Percentiles rank a stretch among this genome's conserved stretches.
Conservation (phyloP, 2,113 vertebrate genomes). For the Muntiacus muntjak region DNA sequence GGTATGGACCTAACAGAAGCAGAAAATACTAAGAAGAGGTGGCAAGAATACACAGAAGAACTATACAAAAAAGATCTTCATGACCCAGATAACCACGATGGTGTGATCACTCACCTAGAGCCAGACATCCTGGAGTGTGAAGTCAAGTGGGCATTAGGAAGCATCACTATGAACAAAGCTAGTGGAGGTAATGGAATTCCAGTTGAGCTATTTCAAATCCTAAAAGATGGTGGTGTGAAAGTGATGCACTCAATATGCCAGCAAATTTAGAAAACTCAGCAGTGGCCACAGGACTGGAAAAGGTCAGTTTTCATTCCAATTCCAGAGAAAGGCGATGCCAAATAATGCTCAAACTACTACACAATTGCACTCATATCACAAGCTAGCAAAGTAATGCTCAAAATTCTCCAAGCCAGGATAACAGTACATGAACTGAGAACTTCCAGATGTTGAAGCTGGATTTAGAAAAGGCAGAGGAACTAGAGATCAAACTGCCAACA, state of each 20-base stretch:
- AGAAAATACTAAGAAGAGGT: background rate
- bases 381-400: background rate
- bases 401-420: background rate
- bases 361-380: background rate
- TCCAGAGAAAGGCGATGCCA: background rate
- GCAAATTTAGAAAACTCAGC: background rate
- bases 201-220: background rate
- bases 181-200: background rate
- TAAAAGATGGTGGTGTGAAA: background rate
- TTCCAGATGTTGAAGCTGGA: background rate
- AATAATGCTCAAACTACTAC: background rate
- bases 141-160: background rate
- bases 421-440: background rate
- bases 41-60: background rate
- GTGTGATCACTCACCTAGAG: background rate
- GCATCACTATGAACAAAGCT: background rate
- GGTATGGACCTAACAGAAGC: background rate
- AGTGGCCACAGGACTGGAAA: background rate
- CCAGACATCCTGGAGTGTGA: background rate
- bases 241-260: background rate
- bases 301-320: background rate
- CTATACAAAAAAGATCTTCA: background rate
- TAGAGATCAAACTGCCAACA: background rate
- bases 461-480: background rate
- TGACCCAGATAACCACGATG: background rate